Evolutionary conservation across 92 coral and sea anemone genomes (phyloP).

Genomic region (Muricea muricata): DNA sequence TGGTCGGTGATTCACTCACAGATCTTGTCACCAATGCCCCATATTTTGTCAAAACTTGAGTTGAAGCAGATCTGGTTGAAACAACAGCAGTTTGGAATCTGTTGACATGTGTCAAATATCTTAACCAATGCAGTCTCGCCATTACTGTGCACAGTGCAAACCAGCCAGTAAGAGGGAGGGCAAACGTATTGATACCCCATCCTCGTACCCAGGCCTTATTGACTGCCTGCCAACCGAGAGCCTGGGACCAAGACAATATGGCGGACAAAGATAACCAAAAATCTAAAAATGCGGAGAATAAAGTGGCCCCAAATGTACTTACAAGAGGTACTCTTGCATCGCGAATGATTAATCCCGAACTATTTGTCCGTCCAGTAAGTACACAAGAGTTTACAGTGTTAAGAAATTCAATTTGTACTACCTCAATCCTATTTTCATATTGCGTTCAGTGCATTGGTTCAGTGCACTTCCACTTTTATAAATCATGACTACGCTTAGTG

Average conservation of each 20-base stretch:
- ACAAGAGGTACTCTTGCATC: conserved; percentile 77
- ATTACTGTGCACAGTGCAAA: too few relatives aligned
- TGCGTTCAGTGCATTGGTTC: too few relatives aligned
- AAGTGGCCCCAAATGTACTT: conserved; percentile 52
- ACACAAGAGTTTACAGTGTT: background rate
- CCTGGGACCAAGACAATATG: conserved; percentile 30
- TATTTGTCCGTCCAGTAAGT: conserved; percentile 95
- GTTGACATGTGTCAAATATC: background rate
- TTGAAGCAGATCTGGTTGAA: background rate
- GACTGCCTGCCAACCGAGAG: background rate
- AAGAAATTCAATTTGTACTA: too few relatives aligned
- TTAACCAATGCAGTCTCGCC: too few relatives aligned
- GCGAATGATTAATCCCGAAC: conserved; percentile 91
- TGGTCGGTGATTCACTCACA: conserved; percentile 8
- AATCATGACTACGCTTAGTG: too few relatives aligned
- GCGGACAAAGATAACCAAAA: conserved; percentile 6
- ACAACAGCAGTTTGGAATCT: background rate
- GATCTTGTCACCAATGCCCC: conserved; percentile 64
- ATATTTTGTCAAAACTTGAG: conserved; percentile 40
- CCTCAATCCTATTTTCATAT: too few relatives aligned
- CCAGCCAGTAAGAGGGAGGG: background rate
- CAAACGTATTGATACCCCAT: background rate
- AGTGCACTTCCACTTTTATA: too few relatives aligned
- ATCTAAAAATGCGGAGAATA: background rate
- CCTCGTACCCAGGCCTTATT: background rate